phyloP scores from a whole-genome alignment of 2,797 vertebrate species.

The Catharus ustulatus region DNA sequence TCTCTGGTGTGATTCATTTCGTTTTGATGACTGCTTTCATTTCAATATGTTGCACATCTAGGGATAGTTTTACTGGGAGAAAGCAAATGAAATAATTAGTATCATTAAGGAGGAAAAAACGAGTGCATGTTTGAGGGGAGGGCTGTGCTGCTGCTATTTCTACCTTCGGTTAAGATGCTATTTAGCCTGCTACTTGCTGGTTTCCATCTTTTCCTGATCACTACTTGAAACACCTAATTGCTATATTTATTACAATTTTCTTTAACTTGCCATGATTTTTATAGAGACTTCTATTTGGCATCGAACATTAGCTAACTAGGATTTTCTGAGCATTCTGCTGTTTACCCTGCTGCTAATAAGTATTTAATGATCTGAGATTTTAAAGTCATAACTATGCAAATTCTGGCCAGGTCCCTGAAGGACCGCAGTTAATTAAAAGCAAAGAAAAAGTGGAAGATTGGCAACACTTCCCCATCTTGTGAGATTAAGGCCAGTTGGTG shows the following conservation, averaged over 20 bases:
- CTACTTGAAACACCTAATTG: slow-evolving; percentile 54
- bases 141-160: slow-evolving; percentile 13
- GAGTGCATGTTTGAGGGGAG: background rate
- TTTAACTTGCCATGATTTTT: slow-evolving; percentile 41
- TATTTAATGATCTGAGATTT: slow-evolving; percentile 59
- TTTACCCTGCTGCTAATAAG: slow-evolving; percentile 53
- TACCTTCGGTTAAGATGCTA: slow-evolving; percentile 40
- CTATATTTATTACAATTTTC: slow-evolving; percentile 56
- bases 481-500: background rate
- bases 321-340: slow-evolving; percentile 55
- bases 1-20: slow-evolving; percentile 55
- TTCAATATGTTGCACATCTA: slow-evolving; percentile 57
- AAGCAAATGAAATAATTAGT: slow-evolving; percentile 67
- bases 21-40: slow-evolving; percentile 61
- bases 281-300: slow-evolving; percentile 19
- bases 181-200: slow-evolving; percentile 31
- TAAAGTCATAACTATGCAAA: slow-evolving; percentile 62
- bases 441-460: slow-evolving; percentile 27
- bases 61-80: slow-evolving; percentile 40
- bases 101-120: slow-evolving; percentile 53
- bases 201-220: slow-evolving; percentile 48
- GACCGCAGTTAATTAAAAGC: slow-evolving; percentile 44
- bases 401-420: slow-evolving; percentile 50
- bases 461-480: background rate
- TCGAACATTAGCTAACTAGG: background rate